Conservation (phyloP, 2,888 invertebrate species). For the Gnatocerus cornutus region DNA sequence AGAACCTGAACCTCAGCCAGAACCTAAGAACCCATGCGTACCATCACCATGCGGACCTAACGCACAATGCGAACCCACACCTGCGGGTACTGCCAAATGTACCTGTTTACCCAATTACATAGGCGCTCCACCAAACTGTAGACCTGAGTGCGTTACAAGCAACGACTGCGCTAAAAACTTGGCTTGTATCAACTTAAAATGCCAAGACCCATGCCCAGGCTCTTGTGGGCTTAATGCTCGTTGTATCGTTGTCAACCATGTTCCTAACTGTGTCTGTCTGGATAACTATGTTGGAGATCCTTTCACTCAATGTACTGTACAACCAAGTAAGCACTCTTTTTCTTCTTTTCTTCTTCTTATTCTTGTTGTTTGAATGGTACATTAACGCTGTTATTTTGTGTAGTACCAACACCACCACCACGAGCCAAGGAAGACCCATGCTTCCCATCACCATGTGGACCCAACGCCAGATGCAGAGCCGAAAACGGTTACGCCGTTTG, state of each 20-base stretch:
- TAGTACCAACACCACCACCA: constrained; percentile 69
- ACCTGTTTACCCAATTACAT: constrained; percentile 82
- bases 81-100: constrained; percentile 72
- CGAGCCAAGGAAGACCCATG: constrained; percentile 77
- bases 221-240: constrained; percentile 82
- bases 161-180: constrained; percentile 80
- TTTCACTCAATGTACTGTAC: constrained; percentile 75
- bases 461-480: constrained; percentile 85
- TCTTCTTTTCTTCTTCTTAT: constrained; percentile 17
- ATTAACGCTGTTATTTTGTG: constrained; percentile 50
- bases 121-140: constrained; percentile 81
- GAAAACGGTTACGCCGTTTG: constrained; percentile 82
- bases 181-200: constrained; percentile 82
- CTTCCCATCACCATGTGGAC: constrained; percentile 86
- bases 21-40: constrained; percentile 75
- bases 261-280: constrained; percentile 83
- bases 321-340: constrained; percentile 73
- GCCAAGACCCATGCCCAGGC: constrained; percentile 83
- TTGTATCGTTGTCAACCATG: constrained; percentile 83
- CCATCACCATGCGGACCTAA: constrained; percentile 82
- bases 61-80: constrained; percentile 73
- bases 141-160: constrained; percentile 84
- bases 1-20: background rate
- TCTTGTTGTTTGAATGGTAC: background rate
- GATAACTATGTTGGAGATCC: constrained; percentile 81